phyloP scores from a whole-genome alignment of 2,888 invertebrate genomes.

The Synanthedon myopaeformis region DNA sequence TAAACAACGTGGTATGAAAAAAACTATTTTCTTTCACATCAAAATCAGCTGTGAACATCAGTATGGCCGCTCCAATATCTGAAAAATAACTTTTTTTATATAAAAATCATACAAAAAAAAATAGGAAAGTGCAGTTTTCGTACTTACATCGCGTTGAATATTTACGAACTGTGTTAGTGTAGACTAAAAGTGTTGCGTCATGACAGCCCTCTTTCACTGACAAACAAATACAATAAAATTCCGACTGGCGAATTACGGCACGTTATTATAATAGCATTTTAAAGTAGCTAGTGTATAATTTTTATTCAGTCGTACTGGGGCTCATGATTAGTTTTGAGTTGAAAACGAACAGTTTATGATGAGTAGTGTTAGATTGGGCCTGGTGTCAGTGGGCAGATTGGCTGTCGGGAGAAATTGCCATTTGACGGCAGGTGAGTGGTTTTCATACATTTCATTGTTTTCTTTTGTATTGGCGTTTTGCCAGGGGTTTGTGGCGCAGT shows the following conservation, averaged over 20 bases:
- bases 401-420: conserved; percentile 60
- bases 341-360: conserved; percentile 39
- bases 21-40: conserved; percentile 58
- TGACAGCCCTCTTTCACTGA: conserved; percentile 65
- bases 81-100: conserved; percentile 56
- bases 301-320: conserved; percentile 34
- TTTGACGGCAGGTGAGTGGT: conserved; percentile 53
- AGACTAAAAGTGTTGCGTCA: conserved; percentile 70
- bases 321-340: conserved; percentile 49
- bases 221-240: conserved; percentile 68
- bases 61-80: conserved; percentile 63
- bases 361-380: conserved; percentile 65
- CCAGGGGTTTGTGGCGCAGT: conserved; percentile 43
- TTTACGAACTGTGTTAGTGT: conserved; percentile 42
- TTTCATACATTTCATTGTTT: conserved; percentile 27
- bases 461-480: conserved; percentile 40
- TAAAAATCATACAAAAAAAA: conserved; percentile 50
- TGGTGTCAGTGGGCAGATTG: conserved; percentile 60
- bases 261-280: conserved; percentile 27
- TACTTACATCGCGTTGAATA: conserved; percentile 45
- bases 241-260: conserved; percentile 36
- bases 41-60: conserved; percentile 71
- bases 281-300: conserved; percentile 35
- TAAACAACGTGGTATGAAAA: conserved; percentile 58
- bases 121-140: conserved; percentile 56